phyloP scores from a whole-genome alignment of 2,113 vertebrate genomes.

The Syrmaticus mikado region DNA sequence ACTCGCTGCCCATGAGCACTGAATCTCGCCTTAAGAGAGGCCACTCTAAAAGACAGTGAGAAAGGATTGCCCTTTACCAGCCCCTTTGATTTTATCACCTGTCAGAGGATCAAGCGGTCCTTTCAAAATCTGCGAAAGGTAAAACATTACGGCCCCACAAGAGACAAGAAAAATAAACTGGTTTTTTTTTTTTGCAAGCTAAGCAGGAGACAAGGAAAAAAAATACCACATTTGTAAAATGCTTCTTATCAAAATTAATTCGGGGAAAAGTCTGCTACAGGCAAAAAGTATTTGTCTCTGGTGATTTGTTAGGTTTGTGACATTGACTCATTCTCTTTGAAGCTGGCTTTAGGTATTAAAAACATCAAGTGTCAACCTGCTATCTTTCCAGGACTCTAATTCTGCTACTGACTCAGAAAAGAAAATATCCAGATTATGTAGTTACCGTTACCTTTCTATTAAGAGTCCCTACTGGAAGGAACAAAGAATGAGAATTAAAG shows the following conservation, averaged over 20 bases:
- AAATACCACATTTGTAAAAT: background rate
- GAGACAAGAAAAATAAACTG: background rate
- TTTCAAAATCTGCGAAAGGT: conserved; percentile 62
- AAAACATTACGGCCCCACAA: conserved; percentile 21
- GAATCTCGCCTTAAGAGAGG: background rate
- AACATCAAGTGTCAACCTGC: background rate
- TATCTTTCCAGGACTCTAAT: background rate
- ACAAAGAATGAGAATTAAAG: conserved; percentile 42
- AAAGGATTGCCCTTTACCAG: conserved; percentile 6
- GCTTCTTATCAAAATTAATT: background rate
- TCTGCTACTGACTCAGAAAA: conserved; percentile 10
- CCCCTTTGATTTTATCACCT: conserved; percentile 57
- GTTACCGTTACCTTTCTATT: conserved; percentile 3
- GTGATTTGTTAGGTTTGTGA: conserved; percentile 1
- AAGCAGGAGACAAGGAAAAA: background rate
- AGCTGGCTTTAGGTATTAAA: conserved; percentile 23
- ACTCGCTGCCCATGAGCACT: background rate
- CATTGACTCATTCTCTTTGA: background rate
- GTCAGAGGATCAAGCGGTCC: conserved; percentile 54
- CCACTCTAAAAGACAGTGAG: background rate
- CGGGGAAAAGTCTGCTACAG: background rate
- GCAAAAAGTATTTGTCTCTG: background rate
- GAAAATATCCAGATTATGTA: conserved; percentile 21
- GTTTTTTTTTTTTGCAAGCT: background rate
- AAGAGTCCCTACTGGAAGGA: background rate